These are phyloP conservation scores for Heliconius sara DNA, from an alignment of 2,888 invertebrate species.

Conservation along the genomic window DNA sequence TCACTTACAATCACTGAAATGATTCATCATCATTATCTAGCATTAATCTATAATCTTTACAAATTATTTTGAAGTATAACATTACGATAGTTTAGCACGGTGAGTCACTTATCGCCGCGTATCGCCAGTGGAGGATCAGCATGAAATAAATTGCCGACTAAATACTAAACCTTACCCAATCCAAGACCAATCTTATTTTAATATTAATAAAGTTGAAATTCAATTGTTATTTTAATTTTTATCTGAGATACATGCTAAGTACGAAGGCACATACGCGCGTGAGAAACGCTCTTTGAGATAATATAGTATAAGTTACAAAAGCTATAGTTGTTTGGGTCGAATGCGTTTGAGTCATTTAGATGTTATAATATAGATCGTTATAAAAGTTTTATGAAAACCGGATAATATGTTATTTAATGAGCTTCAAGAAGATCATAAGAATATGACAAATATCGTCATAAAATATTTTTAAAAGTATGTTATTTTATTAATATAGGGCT, in stretches of 20 bases:
- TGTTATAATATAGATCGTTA: slow-evolving; percentile 49
- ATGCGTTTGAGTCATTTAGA: slow-evolving; percentile 63
- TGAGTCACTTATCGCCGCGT: not conserved
- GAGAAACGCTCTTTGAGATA: slow-evolving; percentile 63
- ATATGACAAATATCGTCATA: not conserved
- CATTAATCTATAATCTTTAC: slow-evolving; percentile 12
- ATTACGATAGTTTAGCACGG: not conserved
- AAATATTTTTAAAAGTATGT: not conserved
- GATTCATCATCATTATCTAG: not conserved
- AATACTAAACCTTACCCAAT: slow-evolving; percentile 3
- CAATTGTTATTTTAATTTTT: not conserved
- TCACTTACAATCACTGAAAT: not conserved
- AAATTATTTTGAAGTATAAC: slow-evolving; percentile 6
- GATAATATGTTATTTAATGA: not conserved
- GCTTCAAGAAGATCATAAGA: not conserved
- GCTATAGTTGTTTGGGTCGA: slow-evolving; percentile 57
- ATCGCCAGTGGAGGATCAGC: slow-evolving; percentile 24
- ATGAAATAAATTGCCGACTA: slow-evolving; percentile 29
- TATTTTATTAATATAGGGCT: not conserved
- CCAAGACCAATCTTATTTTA: slow-evolving; percentile 44
- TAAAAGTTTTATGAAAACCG: slow-evolving; percentile 18
- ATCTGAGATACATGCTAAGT: slow-evolving; percentile 51
- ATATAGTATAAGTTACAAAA: slow-evolving; percentile 62
- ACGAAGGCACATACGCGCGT: slow-evolving; percentile 58
- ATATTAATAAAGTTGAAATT: slow-evolving; percentile 46